A percentile compares a stretch with the other conserved stretches of the same genome.
Evolutionary conservation across 2,797 vertebrate genomes (phyloP).

Genomic region (Enteromius fasciolatus): DNA sequence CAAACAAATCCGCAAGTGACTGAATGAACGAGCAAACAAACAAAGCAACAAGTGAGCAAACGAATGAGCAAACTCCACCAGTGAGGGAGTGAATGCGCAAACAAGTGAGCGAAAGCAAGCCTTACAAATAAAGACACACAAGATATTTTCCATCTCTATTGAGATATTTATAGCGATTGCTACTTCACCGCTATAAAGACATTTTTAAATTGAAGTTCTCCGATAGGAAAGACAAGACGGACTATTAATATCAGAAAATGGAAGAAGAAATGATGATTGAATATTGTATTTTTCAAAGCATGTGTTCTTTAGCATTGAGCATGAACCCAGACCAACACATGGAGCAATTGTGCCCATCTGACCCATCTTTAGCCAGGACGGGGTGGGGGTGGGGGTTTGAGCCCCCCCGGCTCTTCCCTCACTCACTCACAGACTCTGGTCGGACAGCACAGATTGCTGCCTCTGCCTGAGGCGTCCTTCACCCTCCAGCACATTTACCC

Average conservation of each 20-base stretch:
- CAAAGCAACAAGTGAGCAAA: neutral
- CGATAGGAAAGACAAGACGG: neutral
- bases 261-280: neutral
- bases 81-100: too few species aligned
- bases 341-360: slow-evolving; percentile 27
- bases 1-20: neutral
- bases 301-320: slow-evolving; percentile 27
- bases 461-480: slow-evolving; percentile 69
- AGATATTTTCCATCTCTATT: neutral
- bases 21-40: neutral
- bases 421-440: slow-evolving; percentile 54
- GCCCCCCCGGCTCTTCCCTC: slow-evolving; percentile 23
- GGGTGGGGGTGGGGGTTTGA: neutral
- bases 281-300: neutral
- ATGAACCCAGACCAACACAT: slow-evolving; percentile 7
- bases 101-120: too few species aligned
- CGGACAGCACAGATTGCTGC: slow-evolving; percentile 80
- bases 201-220: neutral
- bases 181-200: neutral
- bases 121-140: neutral
- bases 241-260: neutral
- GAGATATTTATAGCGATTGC: neutral
- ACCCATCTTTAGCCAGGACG: slow-evolving; percentile 38
- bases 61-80: too few species aligned
- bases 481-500: slow-evolving; percentile 78